These are phyloP conservation scores for Lasiommata megera DNA, from an alignment of 2,888 invertebrate genomes.

Conservation along the genomic window DNA sequence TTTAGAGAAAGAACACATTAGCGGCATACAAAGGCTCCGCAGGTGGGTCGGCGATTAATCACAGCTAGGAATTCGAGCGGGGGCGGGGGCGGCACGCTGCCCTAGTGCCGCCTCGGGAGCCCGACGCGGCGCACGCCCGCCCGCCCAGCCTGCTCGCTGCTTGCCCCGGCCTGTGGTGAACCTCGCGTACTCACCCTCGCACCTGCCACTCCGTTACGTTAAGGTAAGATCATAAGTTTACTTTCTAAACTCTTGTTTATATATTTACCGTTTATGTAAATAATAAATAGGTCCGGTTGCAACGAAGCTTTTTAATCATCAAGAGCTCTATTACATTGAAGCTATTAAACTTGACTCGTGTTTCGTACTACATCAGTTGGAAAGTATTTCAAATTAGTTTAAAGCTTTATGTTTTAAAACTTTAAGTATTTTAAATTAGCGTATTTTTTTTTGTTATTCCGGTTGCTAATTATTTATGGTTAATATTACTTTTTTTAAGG, in stretches of 20 bases:
- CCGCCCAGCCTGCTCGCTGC: conserved; percentile 42
- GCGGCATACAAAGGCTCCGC: conserved; percentile 69
- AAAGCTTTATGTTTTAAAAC: no score
- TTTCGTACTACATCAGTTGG: conserved; percentile 3
- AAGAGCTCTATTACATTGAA: not conserved
- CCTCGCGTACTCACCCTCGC: conserved; percentile 8
- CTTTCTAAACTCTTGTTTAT: conserved; percentile 6
- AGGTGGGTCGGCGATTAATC: conserved; percentile 78
- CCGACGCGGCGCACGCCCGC: conserved; percentile 60
- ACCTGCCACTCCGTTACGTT: conserved; percentile 13
- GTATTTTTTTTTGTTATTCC: no score
- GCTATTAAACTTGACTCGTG: not conserved
- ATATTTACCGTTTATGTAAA: not conserved
- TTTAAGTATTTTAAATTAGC: no score
- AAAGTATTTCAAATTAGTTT: not conserved
- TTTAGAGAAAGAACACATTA: conserved; percentile 45
- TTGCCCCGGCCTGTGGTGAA: conserved; percentile 21
- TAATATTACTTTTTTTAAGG: no score
- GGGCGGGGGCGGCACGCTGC: conserved; percentile 49
- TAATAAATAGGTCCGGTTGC: not conserved
- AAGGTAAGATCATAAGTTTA: conserved; percentile 25
- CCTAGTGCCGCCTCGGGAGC: conserved; percentile 70
- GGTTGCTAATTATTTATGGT: no score
- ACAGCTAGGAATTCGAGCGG: conserved; percentile 59
- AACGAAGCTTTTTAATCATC: not conserved